Base-by-base conservation (phyloP, 2,113 vertebrate genomes). In the Actinemys pallida region DNA sequence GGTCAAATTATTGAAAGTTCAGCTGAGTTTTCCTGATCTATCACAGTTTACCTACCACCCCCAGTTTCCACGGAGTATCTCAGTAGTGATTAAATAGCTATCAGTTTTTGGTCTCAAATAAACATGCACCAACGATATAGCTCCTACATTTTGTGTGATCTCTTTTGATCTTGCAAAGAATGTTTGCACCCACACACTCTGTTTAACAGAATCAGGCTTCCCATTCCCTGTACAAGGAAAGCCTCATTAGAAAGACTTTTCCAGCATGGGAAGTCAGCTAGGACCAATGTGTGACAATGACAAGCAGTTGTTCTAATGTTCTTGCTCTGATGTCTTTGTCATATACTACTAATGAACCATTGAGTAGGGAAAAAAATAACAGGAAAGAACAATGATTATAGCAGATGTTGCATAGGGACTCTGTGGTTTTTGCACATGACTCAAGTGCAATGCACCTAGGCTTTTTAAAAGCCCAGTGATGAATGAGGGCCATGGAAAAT, bases 1-100 rank as follows among this genome's bases (percentile, higher is more conserved):
- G 90, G 92, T 97, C 96, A 97, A 89, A 96, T 94, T 96, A 96
- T 96, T 76, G 92, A 93, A 98, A 96, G 90, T 92, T 96, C 96
- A 97, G 96, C 93, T 45, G 96, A 92, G 86, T 97, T 98, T 98
- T 96, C 87, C 92, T 97, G 94, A 96, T 96, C 22, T 92, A 92
- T 94, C 91, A 82, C 92, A 96, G 95, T 97, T 97, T 97, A 96
- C 95, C 90, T 96, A 81, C 78, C 25, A 88, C 89, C 86, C 84
- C 53, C 24, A 49, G 62, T 57, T 97, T 95, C 80, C 81, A 94
- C 75, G 8, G 27, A 75, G 22, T 84, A 86, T 69, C 54, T 20
- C 14, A 92, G 47, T 24, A 84, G 69, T 76, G 87, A 95, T 97
- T 94, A 97, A 97, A 94, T 94, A 93, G 27, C 27, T 88, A 90